Conservation (phyloP, 1,140 invertebrate species). For the Watersipora subatra region DNA sequence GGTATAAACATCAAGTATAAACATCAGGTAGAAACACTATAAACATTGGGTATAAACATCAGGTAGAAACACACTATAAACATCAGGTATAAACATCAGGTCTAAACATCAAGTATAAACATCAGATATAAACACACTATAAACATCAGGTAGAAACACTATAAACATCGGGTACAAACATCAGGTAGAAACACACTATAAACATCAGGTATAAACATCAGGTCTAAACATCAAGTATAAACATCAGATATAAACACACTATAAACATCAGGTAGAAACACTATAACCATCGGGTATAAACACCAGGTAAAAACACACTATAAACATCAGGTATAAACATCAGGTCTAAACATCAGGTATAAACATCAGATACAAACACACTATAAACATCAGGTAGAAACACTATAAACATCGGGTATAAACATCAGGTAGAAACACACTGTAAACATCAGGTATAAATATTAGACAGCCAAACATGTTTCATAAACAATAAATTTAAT, state of each 20-base stretch:
- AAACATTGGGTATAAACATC: constrained; percentile 49
- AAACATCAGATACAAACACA: no score
- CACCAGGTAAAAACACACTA: constrained; percentile 67
- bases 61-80: constrained; percentile 61
- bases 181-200: constrained; percentile 61
- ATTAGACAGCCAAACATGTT: no score
- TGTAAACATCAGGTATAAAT: no score
- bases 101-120: no score
- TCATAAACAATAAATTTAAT: no score
- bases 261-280: constrained; percentile 12
- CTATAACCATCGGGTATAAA: constrained; percentile 43
- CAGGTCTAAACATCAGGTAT: no score
- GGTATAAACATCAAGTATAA: constrained; percentile 3
- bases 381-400: constrained; percentile 4
- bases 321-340: constrained; percentile 8
- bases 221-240: no score
- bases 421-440: no score
- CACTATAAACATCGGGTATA: constrained; percentile 11
- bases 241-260: no score
- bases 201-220: constrained; percentile 5
- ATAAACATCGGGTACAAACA: constrained; percentile 48
- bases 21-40: constrained; percentile 12
- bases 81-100: constrained; percentile 2
- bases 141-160: constrained; percentile 12
- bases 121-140: no score